Base-by-base conservation (phyloP, 53 echinoderm and acorn worm species). In the Apostichopus leukothele region DNA sequence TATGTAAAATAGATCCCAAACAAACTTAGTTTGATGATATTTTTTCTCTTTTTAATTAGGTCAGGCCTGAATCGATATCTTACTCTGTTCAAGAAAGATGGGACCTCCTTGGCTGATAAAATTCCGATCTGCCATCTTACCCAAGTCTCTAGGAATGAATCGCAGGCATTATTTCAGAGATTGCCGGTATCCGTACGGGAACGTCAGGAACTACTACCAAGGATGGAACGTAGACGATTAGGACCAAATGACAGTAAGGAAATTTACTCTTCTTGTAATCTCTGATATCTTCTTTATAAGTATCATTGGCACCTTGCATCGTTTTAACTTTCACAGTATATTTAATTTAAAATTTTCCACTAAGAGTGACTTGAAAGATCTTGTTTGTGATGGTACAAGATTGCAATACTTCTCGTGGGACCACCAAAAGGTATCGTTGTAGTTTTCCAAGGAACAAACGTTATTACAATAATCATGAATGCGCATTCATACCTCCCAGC, bases 31-130 rank as follows among this genome's bases (percentile, higher is more conserved):
- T 39, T 39, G 39, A 39, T 39, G 39, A 74, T 25, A 7, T 19
- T 14, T 74, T 19, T 25, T 51, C 16, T 76, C 13, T 76, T 76
- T 76, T 19, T 53, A 18, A 18, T 74, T 90, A 97, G 97, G 18
- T 96, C 96, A 55, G 98, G 94, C 52, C 89, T 90, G 50, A 98
- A 94, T 79, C 94, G 98, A 19, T 98, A 88, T 80, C 84, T 98
- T 76, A 93, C 98, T 12, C 76, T 98, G 22, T 93, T 60, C 91
- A 96, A 96, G 91, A 96, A 96, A 63, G 92, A 91, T 67, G 92
- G 88, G 22, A 86, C 83, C 11, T 90, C 94, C 10, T 89, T 89
- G 0, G 94, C 93, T 53, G 92, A 90, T 66, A 87, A 88, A 25
- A 79, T 92, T 20, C 81, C 93, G 4, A 21, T 83, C 3, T 94